Evolutionary conservation across 35 echinoderm and acorn worm genomes (phyloP), one percentile per base, ranked within the genome.

Genomic region (Strongylocentrotus purpuratus): DNA sequence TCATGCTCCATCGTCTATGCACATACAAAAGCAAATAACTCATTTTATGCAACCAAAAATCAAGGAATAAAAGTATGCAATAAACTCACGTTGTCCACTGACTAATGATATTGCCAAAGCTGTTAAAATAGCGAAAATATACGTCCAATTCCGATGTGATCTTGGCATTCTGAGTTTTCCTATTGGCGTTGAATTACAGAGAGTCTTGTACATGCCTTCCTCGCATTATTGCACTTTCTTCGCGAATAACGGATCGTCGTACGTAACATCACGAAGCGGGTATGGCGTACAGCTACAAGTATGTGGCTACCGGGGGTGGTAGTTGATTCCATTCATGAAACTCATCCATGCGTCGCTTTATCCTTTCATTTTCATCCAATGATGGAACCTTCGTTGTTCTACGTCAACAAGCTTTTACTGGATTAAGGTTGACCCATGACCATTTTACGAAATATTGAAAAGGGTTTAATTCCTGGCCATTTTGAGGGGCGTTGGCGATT

Each of bases 171-270:
- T 78, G 20, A 78, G 18, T 78, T 78, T 78, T 28, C 22, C 65
- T 78, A 78, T 7, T 7, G 28, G 28, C 25, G 20, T 78, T 28
- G 25, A 78, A 78, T 78, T 78, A 78, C 22, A 28, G 20, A 25
- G 20, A 28, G 20, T 78, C 65, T 5, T 78, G 22, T 78, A 15
- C 65, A 78, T n/a, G 5, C 20, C 65, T 28, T 78, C 65, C 65
- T 31, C 28, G 65, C 65, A 78, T 78, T 78, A 78, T 78, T 78
- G 65, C 65, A 78, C 65, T 78, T 70, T 78, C 65, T 78, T 78
- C 20, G 65, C 28, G 20, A 78, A 70, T 70, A 70, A 28, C 22
- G 22, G 65, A 78, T 78, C 22, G 18, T 0, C 65, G 65, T 78
- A 78, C 65, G 20, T 78, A 28, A n/a, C 65, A 78, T 22, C 65